Conservation (phyloP, 2,113 vertebrate genomes). For the Pluvialis apricaria region DNA sequence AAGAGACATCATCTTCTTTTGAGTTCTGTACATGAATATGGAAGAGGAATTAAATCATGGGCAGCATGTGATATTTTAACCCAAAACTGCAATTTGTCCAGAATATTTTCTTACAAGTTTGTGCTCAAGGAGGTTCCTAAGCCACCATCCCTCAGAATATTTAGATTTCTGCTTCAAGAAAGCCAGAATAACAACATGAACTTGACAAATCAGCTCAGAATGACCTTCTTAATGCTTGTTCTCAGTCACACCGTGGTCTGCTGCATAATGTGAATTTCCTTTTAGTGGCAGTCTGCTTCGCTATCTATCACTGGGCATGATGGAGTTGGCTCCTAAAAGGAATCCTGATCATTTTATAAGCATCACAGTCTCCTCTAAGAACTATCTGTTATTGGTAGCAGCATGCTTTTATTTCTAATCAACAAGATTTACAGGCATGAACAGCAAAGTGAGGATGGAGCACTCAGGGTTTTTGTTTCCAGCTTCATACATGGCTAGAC, state of each 20-base stretch:
- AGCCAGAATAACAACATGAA: neutral
- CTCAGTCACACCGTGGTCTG: neutral
- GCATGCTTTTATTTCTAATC: neutral
- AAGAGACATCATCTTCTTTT: neutral
- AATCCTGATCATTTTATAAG: neutral
- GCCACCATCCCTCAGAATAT: neutral
- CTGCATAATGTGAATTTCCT: neutral
- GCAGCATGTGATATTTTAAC: neutral
- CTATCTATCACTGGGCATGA: neutral
- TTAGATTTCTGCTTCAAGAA: slow-evolving; percentile 1
- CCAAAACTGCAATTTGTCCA: neutral
- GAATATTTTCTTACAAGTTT: neutral
- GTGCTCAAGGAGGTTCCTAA: neutral
- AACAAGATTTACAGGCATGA: neutral
- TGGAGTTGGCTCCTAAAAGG: neutral
- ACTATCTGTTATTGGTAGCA: neutral
- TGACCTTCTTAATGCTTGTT: neutral
- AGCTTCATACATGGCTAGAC: neutral
- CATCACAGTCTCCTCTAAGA: neutral
- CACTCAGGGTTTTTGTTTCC: neutral
- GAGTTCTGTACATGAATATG: slow-evolving; percentile 38
- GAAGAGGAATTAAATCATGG: slow-evolving; percentile 18
- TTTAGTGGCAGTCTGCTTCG: neutral
- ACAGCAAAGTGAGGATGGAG: neutral
- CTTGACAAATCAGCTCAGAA: neutral